Evolutionary conservation across 37 sponge, comb jelly and placozoan species (phyloP), one percentile per base, ranked within the genome.

Genomic region (Spongilla lacustris): DNA sequence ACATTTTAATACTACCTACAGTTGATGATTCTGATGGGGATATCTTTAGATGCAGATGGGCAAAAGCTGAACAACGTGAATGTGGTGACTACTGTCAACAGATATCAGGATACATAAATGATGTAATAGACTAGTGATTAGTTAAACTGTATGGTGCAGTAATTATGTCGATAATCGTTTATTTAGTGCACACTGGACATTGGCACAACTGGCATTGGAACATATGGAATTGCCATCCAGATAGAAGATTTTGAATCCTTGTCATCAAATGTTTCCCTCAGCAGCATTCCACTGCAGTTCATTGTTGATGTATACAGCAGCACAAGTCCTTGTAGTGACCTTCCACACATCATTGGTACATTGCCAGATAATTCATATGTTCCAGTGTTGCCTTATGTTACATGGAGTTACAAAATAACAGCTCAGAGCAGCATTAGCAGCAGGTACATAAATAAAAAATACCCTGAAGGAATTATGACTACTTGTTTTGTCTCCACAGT

Each of bases 251-350:
- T 77, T 37, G 32, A 29, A n/a, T 36, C 83, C 32, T 8, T 41
- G 14, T 13, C 78, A 19, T 38, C 28, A 30, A 77, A 73, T 5
- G 24, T 32, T 35, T 78, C 83, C 46, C 36, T 88, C 49, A 88
- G 89, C 68, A 88, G 89, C 77, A 78, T 88, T 6, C 83, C 83
- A 30, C 30, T 88, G 25, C 89, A 88, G 66, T 88, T 88, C 77
- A 49, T 88, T 26, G 73, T 88, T 29, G 19, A 68, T 33, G 76
- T 87, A 30, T 76, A 83, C 37, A n/a, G 19, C 71, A 70, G 72
- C 35, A 50, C 41, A 28, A 33, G 29, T 23, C 36, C 71, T 19
- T 83, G 89, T 35, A 30, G 66, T 37, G 70, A 28, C 4, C 49
- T 79, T 41, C 41, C 41, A 41, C 41, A 6, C 41, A 41, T 41